Conservation (phyloP, 1,140 invertebrate species). For the Bombus superbus region DNA sequence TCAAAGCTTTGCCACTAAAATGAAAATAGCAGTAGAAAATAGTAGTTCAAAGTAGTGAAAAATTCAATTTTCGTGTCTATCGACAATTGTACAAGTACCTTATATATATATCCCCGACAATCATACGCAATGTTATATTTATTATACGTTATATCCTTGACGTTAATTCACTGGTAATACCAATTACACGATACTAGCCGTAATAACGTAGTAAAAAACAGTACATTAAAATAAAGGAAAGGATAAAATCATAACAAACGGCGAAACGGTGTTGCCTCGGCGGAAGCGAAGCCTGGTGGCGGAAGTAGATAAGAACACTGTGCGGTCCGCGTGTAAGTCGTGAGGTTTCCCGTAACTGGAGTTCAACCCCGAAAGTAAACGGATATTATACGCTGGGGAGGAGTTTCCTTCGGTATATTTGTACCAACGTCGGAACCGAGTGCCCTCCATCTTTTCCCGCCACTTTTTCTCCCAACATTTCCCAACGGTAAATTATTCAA, state of each 20-base stretch:
- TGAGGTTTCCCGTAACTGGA: background rate
- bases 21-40: too few relatives aligned
- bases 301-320: slow-evolving; percentile 35
- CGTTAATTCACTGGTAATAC: too few relatives aligned
- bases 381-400: slow-evolving; percentile 1
- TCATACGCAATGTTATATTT: too few relatives aligned
- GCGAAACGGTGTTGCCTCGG: background rate
- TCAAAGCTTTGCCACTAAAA: too few relatives aligned
- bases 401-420: slow-evolving; percentile 32
- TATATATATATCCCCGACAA: too few relatives aligned
- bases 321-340: background rate
- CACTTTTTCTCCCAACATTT: background rate
- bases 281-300: background rate
- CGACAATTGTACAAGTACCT: too few relatives aligned
- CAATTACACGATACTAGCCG: too few relatives aligned
- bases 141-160: too few relatives aligned
- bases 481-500: slow-evolving; percentile 14
- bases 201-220: too few relatives aligned
- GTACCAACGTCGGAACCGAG: slow-evolving; percentile 23
- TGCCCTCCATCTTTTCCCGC: background rate
- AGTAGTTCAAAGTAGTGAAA: too few relatives aligned
- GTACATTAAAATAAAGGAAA: background rate
- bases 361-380: slow-evolving; percentile 9
- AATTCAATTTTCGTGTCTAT: too few relatives aligned
- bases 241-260: background rate